A percentile compares a stretch with the other conserved stretches of the same genome.
Evolutionary conservation across 2,113 vertebrate genomes (phyloP).

Genomic region (Fregetta grallaria): DNA sequence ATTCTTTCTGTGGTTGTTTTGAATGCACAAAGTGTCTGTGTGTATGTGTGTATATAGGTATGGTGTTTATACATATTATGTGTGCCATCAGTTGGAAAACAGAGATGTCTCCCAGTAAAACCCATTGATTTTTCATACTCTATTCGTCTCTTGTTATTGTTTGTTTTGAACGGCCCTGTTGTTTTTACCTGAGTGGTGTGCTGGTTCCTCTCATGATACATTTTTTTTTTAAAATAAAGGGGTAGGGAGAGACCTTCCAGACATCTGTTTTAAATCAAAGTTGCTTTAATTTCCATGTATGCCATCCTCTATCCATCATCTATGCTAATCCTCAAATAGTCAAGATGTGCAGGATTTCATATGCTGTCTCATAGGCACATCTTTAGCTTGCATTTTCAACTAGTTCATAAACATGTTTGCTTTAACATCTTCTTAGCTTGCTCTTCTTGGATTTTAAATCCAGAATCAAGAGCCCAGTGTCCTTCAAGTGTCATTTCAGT

Average conservation of each 20-base stretch:
- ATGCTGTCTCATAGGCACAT: constrained; percentile 13
- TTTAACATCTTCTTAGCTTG: constrained; percentile 38
- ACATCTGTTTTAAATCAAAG: constrained; percentile 65
- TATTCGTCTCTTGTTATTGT: not conserved
- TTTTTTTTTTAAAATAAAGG: not conserved
- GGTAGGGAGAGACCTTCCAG: not conserved
- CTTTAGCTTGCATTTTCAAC: constrained; percentile 32
- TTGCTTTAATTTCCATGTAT: constrained; percentile 64
- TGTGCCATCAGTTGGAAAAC: not conserved
- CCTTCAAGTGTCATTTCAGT: constrained; percentile 37
- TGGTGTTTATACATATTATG: not conserved
- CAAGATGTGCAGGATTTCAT: constrained; percentile 44
- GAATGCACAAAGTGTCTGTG: not conserved
- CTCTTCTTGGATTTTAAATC: constrained; percentile 34
- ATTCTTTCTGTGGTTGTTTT: not conserved
- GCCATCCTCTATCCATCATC: constrained; percentile 61
- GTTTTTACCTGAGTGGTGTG: not conserved
- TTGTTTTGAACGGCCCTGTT: not conserved
- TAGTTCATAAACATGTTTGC: constrained; percentile 26
- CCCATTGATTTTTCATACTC: not conserved
- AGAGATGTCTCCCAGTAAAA: not conserved
- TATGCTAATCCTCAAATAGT: constrained; percentile 55
- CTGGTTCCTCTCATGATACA: not conserved
- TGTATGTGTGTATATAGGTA: not conserved
- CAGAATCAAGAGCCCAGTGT: constrained; percentile 34